These are phyloP conservation scores for Montipora sp. DNA, from an alignment of 64 coral and sea anemone species.

Conservation along the genomic window DNA sequence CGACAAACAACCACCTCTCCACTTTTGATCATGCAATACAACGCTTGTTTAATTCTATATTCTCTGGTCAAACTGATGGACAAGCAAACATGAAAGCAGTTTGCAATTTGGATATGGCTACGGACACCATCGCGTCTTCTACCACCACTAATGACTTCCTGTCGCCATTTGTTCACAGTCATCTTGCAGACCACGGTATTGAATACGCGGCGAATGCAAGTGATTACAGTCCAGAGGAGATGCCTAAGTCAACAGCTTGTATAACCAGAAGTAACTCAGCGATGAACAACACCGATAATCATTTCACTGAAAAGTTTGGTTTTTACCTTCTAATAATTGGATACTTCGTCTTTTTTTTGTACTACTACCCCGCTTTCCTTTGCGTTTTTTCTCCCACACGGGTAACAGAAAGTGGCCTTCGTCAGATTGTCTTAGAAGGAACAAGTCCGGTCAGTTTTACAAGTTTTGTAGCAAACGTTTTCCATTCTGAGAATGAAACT, in stretches of 20 bases:
- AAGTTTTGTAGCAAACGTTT: background rate
- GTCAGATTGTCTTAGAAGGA: background rate
- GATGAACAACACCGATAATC: too few species aligned
- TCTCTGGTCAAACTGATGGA: background rate
- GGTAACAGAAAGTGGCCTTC: conserved; percentile 3
- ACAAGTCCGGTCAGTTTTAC: conserved; percentile 3
- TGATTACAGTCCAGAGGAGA: too few species aligned
- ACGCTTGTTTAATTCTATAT: background rate
- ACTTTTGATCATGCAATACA: background rate
- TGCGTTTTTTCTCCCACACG: background rate
- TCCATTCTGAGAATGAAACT: background rate
- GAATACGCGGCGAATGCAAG: too few species aligned
- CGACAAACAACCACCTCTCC: background rate
- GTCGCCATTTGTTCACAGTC: too few species aligned
- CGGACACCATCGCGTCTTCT: background rate
- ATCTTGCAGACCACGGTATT: too few species aligned
- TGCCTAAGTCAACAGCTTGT: too few species aligned
- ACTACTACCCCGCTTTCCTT: background rate
- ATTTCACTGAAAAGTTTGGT: too few species aligned
- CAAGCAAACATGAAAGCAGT: background rate
- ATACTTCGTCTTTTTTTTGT: background rate
- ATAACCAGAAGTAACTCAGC: too few species aligned
- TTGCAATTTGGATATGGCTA: background rate
- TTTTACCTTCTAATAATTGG: too few species aligned
- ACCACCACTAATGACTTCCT: background rate